Evolutionary conservation across 2,797 vertebrate genomes (phyloP).

Genomic region (Rhabdophis nuchalis): DNA sequence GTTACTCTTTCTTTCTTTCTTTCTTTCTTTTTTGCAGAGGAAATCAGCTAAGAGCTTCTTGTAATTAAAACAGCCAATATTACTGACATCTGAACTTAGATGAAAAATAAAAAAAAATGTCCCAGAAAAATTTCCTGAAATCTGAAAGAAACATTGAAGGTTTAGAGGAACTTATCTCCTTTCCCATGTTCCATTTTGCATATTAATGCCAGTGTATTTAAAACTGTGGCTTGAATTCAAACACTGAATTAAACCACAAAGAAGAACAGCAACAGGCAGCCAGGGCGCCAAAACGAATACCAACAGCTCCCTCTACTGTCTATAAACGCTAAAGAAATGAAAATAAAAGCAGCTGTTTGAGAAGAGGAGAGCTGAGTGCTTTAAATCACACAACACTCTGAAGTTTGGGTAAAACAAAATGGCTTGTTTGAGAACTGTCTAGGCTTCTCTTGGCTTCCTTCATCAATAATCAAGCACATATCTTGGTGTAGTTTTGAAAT

Average conservation of each 20-base stretch:
- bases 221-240: conserved; percentile 66
- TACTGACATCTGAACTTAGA: conserved; percentile 44
- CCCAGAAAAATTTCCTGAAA: conserved; percentile 58
- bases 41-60: conserved; percentile 48
- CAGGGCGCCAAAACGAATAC: conserved; percentile 53
- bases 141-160: conserved; percentile 56
- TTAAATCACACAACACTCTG: neutral
- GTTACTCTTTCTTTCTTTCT: conserved; percentile 40
- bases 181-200: conserved; percentile 56
- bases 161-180: conserved; percentile 66
- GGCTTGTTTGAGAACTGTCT: neutral
- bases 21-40: conserved; percentile 42
- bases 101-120: conserved; percentile 8
- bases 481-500: neutral
- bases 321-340: fast-evolving
- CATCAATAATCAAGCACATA: neutral
- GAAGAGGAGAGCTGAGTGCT: neutral
- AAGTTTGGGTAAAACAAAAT: neutral
- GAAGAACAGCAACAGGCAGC: conserved; percentile 1
- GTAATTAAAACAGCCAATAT: conserved; percentile 41
- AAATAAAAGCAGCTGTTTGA: neutral
- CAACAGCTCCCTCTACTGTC: conserved; percentile 73
- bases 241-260: conserved; percentile 43
- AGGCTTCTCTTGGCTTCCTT: neutral
- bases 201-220: conserved; percentile 66